Conservation (phyloP, 2,888 invertebrate species). For the Boloria euphrosyne region DNA sequence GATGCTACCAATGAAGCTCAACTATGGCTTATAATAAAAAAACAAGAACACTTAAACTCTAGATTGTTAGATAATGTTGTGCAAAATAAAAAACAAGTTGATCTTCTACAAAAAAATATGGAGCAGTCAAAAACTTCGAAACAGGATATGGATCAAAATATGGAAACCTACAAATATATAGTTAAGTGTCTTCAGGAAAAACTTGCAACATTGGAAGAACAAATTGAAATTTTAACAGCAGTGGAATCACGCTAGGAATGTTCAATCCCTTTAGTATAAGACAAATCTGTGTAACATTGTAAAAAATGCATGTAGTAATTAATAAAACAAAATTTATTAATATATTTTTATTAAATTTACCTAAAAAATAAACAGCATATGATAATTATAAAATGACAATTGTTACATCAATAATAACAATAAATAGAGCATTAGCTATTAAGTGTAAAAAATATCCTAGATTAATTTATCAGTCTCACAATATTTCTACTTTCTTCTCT, state of each 20-base stretch:
- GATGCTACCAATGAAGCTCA: constrained; percentile 62
- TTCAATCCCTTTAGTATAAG: not conserved
- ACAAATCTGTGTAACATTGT: too few relatives aligned
- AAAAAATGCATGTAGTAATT: not conserved
- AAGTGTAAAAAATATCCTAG: constrained; percentile 1
- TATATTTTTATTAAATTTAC: constrained; percentile 8
- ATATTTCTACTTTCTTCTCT: constrained; percentile 53
- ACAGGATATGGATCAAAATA: constrained; percentile 60
- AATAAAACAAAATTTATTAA: not conserved
- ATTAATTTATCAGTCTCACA: constrained; percentile 31
- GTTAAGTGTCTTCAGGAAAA: constrained; percentile 74
- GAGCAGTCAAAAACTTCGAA: constrained; percentile 54
- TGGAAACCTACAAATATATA: constrained; percentile 68
- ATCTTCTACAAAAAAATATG: constrained; percentile 58
- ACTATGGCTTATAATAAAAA: constrained; percentile 69
- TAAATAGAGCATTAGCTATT: not conserved
- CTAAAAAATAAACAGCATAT: not conserved
- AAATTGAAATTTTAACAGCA: constrained; percentile 72
- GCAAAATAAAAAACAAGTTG: constrained; percentile 64
- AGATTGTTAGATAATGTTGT: constrained; percentile 59
- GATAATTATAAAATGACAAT: constrained; percentile 6
- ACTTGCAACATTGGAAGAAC: constrained; percentile 72
- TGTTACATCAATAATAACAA: too few relatives aligned
- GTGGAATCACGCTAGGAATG: constrained; percentile 64
- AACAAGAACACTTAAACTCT: constrained; percentile 66